Conservation (phyloP, 2,888 invertebrate species). For the Malthinus flaveolus region DNA sequence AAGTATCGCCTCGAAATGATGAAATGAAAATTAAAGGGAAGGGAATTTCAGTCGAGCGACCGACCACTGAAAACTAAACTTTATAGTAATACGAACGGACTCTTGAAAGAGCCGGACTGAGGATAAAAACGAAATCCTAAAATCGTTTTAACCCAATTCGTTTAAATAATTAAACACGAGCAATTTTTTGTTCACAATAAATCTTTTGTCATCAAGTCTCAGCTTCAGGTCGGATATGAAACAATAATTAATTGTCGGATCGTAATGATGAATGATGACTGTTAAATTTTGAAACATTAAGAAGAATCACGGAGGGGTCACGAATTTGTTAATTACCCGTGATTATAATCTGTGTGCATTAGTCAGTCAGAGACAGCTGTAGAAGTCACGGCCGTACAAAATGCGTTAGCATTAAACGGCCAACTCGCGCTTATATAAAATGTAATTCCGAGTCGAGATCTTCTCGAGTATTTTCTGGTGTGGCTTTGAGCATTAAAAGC, state of each 20-base stretch:
- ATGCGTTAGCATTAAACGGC: slow-evolving; percentile 18
- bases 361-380: slow-evolving; percentile 37
- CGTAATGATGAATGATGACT: slow-evolving; percentile 55
- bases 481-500: slow-evolving; percentile 51
- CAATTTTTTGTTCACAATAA: slow-evolving; percentile 54
- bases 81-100: too few relatives aligned
- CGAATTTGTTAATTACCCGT: slow-evolving; percentile 55
- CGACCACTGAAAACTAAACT: too few relatives aligned
- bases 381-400: slow-evolving; percentile 29
- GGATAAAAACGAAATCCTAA: not conserved
- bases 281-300: slow-evolving; percentile 51
- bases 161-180: slow-evolving; percentile 48
- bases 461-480: slow-evolving; percentile 48
- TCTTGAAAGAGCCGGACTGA: too few relatives aligned
- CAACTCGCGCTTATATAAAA: slow-evolving; percentile 11
- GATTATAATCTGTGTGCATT: slow-evolving; percentile 48
- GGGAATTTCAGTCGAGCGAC: too few relatives aligned
- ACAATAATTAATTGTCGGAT: slow-evolving; percentile 54
- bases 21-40: too few relatives aligned
- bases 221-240: slow-evolving; percentile 41
- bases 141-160: slow-evolving; percentile 1
- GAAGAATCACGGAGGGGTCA: slow-evolving; percentile 50
- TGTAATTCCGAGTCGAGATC: slow-evolving; percentile 37
- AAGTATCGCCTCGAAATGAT: too few relatives aligned
- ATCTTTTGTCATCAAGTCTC: slow-evolving; percentile 52